These are phyloP conservation scores for Alectoris magna DNA, from an alignment of 2,797 vertebrate genomes.

Conservation along the genomic window DNA sequence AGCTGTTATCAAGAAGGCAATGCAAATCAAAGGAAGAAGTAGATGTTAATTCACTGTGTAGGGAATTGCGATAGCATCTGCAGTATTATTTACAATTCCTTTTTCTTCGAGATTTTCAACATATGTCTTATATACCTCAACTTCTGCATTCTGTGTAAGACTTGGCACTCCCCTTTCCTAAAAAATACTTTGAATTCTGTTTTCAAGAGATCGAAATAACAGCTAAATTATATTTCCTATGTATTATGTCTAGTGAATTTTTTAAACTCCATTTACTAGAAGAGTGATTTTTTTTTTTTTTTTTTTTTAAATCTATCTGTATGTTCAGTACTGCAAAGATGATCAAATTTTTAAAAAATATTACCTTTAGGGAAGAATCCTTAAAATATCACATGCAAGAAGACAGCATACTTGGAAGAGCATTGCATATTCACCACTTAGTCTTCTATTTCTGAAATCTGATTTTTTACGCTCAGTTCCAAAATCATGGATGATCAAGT, in stretches of 20 bases:
- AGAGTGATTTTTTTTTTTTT: not conserved
- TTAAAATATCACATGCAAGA: not conserved
- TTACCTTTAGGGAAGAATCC: not conserved
- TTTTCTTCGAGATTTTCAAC: no score
- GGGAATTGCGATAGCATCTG: no score
- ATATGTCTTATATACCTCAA: no score
- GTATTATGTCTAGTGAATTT: not conserved
- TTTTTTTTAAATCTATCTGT: not conserved
- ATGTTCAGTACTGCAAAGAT: not conserved
- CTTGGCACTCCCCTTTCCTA: not conserved
- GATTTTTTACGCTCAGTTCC: not conserved
- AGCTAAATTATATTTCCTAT: not conserved
- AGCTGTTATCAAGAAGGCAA: no score
- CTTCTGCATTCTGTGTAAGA: no score
- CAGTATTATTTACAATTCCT: no score
- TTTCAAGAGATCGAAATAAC: not conserved
- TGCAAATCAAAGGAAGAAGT: no score
- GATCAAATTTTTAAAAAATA: not conserved
- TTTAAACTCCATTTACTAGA: not conserved
- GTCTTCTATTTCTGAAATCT: not conserved
- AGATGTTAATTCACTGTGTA: no score
- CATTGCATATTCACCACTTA: not conserved
- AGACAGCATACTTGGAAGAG: not conserved
- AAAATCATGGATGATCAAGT: not conserved
- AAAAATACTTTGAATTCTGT: not conserved